Evolutionary conservation across 1,140 invertebrate genomes (phyloP).

Genomic region (Cardiocondyla obscurior): DNA sequence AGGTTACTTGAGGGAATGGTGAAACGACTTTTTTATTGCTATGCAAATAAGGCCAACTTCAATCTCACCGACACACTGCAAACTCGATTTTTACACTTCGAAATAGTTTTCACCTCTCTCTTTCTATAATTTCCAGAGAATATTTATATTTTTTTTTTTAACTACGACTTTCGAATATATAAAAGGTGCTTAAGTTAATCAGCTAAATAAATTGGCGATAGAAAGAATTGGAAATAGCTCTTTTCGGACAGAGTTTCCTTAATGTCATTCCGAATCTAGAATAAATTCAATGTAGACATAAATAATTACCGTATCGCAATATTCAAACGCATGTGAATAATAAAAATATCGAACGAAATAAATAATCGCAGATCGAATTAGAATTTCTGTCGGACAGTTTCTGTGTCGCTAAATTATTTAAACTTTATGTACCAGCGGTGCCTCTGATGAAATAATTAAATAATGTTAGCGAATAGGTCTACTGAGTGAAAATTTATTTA

Average conservation of each 20-base stretch:
- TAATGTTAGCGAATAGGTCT: neutral
- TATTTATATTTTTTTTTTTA: neutral
- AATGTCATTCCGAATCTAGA: neutral
- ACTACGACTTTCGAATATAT: neutral
- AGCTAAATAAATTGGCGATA: neutral
- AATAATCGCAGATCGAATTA: neutral
- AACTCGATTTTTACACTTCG: constrained; percentile 24
- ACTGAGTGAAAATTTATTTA: neutral
- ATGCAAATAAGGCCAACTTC: constrained; percentile 26
- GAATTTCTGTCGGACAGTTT: neutral
- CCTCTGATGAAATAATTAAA: neutral
- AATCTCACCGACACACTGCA: neutral
- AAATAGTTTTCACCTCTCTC: neutral
- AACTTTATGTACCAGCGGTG: neutral
- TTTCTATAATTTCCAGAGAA: neutral
- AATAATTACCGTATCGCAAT: too few species aligned
- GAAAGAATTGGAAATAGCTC: neutral
- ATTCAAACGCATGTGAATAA: too few species aligned
- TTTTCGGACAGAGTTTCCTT: neutral
- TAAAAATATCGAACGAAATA: neutral
- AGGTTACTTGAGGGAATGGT: constrained; percentile 24
- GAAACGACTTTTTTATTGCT: constrained; percentile 45
- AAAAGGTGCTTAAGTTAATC: neutral
- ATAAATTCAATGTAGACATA: neutral
- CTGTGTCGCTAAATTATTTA: neutral